Conservation (phyloP, 2,797 vertebrate genomes). For the Podarcis siculus region DNA sequence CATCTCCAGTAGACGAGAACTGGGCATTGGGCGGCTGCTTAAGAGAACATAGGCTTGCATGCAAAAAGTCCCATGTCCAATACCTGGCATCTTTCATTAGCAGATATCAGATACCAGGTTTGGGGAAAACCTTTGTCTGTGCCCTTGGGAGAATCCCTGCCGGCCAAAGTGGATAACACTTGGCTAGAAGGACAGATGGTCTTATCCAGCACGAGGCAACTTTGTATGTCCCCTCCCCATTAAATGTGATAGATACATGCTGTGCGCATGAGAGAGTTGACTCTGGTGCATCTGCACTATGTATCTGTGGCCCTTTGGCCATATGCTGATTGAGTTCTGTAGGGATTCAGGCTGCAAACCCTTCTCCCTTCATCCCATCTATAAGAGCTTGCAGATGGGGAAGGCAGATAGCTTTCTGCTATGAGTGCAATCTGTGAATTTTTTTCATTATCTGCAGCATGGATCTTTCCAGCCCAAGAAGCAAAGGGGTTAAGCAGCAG, state of each 20-base stretch:
- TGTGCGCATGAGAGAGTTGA: background rate
- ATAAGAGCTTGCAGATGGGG: background rate
- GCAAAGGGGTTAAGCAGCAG: background rate
- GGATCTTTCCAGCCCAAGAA: background rate
- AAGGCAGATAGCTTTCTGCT: background rate
- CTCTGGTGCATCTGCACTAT: background rate
- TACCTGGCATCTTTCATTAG: background rate
- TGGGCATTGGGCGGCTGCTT: background rate
- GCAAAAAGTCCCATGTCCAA: background rate
- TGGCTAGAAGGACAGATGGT: background rate
- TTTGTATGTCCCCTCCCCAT: background rate
- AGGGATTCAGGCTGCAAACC: background rate
- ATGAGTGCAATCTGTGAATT: background rate
- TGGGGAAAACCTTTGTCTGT: background rate
- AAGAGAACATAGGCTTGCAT: background rate
- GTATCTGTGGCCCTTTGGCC: background rate
- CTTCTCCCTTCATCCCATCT: background rate
- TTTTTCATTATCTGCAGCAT: slow-evolving; percentile 2
- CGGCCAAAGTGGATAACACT: background rate
- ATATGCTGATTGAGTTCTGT: background rate
- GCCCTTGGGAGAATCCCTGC: background rate
- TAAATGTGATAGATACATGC: background rate
- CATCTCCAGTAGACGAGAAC: background rate
- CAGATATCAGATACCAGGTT: background rate
- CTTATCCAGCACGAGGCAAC: background rate